Evolutionary conservation across 92 coral and sea anemone genomes (phyloP), one percentile per base, ranked within the genome.

Genomic region (Porites evermanni): DNA sequence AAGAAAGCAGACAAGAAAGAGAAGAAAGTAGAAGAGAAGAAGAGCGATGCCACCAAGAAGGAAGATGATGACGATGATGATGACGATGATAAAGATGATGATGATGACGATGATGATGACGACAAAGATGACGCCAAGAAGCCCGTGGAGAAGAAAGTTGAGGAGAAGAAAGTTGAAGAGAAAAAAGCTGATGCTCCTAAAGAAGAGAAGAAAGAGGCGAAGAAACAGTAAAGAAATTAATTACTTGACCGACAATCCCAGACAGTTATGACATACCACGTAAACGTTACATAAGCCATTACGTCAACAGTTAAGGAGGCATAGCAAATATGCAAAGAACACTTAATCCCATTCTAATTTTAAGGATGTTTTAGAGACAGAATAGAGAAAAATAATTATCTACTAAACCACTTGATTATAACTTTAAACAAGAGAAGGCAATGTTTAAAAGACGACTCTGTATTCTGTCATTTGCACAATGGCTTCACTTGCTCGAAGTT

Each of bases 71-170:
- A 85, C 6, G 91, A 77, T 12, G 86, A 92, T 14, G 91, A 87
- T 20, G 94, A 91, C 11, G 94, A 87, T 12, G 86, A 88, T 8
- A 90, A 75, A 6, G 95, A 89, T 16, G 91, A 90, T 11, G 86
- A 88, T 14, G 91, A 88, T 20, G 84, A 79, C 8, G 90, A 73
- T 24, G 74, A 89, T 14, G 85, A 87, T 12, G 88, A 81, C 1
- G 91, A 85, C 7, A 82, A 85, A 12, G 86, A 79, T 8, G 87
- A 76, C 21, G 84, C 61, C 23, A 65, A 80, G 56, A 73, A 87
- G 60, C 78, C 84, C 6, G 86, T 12, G 10, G 91, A 82, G 19
- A 81, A 86, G 53, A 16, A 68, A 24, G 26, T 14, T 23, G 86
- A 18, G 10, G 91, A 82, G 19, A 81, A 86, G 53, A 16, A 68